Conservation (phyloP, 2,113 vertebrate genomes). For the Acanthisitta chloris region DNA sequence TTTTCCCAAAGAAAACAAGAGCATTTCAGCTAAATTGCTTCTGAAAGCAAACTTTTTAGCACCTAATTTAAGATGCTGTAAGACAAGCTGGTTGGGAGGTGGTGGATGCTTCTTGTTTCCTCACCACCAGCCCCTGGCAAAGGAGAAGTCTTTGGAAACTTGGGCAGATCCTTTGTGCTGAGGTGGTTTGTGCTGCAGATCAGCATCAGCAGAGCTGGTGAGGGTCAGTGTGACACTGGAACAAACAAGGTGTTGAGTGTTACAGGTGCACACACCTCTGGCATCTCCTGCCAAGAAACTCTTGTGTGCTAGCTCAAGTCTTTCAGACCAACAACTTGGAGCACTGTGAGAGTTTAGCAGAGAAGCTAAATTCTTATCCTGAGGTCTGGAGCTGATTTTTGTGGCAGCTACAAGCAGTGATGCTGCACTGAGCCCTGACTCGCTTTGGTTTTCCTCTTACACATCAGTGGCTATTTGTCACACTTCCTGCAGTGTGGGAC, state of each 20-base stretch:
- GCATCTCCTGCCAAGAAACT: no score
- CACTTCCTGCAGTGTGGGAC: conserved; percentile 2
- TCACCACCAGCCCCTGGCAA: neutral
- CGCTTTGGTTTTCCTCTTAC: conserved; percentile 45
- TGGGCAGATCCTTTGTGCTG: accelerated
- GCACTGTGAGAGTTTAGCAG: accelerated
- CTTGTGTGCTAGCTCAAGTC: accelerated
- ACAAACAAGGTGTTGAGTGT: accelerated
- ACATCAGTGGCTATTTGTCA: conserved; percentile 56
- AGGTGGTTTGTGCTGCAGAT: accelerated
- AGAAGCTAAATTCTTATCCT: neutral
- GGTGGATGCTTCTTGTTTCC: neutral
- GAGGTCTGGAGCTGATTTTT: conserved; percentile 22
- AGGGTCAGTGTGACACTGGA: accelerated
- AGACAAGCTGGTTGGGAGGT: neutral
- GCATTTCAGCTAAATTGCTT: neutral
- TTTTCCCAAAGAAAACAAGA: neutral
- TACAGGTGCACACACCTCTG: accelerated
- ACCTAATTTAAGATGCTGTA: neutral
- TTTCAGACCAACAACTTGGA: neutral
- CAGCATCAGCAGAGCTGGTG: accelerated
- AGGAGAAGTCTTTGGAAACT: no score
- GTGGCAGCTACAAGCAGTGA: neutral
- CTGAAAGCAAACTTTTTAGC: neutral
- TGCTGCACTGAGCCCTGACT: conserved; percentile 5